Percentiles rank a stretch among this genome's conserved stretches.
Evolutionary conservation across 2,888 invertebrate species (phyloP).

Genomic region (Loripinus fragilis): DNA sequence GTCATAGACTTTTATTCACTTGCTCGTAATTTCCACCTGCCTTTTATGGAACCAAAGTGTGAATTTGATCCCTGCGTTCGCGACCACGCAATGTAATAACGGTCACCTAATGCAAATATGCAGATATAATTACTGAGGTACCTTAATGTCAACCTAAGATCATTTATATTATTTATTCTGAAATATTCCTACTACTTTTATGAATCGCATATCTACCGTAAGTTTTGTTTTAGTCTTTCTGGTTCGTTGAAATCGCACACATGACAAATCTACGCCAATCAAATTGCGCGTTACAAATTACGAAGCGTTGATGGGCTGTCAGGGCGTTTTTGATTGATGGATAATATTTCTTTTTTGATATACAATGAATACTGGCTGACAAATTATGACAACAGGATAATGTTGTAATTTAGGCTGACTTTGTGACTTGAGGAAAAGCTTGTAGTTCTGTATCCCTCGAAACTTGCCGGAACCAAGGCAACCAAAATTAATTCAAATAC

Average conservation of each 20-base stretch:
- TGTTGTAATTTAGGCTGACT: neutral
- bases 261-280: conserved; percentile 38
- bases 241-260: conserved; percentile 35
- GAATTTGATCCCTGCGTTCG: too few relatives aligned
- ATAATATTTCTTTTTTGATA: conserved; percentile 9
- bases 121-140: conserved; percentile 1
- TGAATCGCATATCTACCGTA: neutral
- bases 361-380: neutral
- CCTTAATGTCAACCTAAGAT: neutral
- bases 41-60: too few relatives aligned
- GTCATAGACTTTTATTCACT: too few relatives aligned
- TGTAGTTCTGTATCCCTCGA: neutral
- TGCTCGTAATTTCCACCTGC: too few relatives aligned
- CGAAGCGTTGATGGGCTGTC: conserved; percentile 1
- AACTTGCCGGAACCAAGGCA: neutral
- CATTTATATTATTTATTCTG: conserved; percentile 1
- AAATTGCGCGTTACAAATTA: conserved; percentile 15
- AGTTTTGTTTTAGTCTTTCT: conserved; percentile 4
- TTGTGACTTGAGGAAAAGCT: neutral
- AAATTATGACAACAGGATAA: conserved; percentile 1
- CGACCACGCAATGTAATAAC: too few relatives aligned
- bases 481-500: neutral
- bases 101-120: neutral
- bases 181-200: neutral
- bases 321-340: conserved; percentile 18